Base-by-base conservation (phyloP, 1,140 invertebrate species). In the Goniozus legneri region DNA sequence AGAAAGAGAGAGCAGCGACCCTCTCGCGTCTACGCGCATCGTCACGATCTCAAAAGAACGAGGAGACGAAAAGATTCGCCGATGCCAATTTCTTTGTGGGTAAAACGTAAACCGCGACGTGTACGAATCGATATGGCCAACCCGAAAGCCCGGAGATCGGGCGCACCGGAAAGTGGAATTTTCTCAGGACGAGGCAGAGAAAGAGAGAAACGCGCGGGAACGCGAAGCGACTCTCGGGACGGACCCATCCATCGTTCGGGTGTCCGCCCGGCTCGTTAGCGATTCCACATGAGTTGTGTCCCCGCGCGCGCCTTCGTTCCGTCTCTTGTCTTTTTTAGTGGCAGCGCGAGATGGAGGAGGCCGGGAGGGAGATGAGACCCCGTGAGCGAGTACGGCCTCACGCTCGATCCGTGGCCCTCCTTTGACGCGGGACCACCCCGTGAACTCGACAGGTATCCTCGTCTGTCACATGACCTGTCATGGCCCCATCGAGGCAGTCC, bases 211-310 rank as follows among this genome's bases (percentile, higher is more conserved):
- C 36, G 39, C 20, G 42, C 52, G 22, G 51, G 46, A 52, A 36
- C 30, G 47, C 36, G 36, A 44, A 33, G 43, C 34, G 30, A 48
- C 42, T 43, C 44, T 46, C 50, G 27, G 54, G 44, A 45, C 47
- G 46, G 54, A 63, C 44, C 64, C 67, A 71, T 71, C 67, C 64
- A 73, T 73, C 68, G 59, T 70, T 66, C 60, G 58, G 59, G 68
- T 69, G 69, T 71, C 66, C 46, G 45, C 50, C 56, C 43, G 60
- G 60, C 68, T 71, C 69, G 70, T 73, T 73, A 73, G 65, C 58
- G 67, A 71, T 71, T 71, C 69, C 60, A 56, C 65, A 64, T 68
- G 65, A 70, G 62, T 70, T 65, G n/a, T n/a, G 58, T 65, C 61
- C 55, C 47, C 49, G 49, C 13, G 7, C 14, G 8, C 13, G 14